Conservation (phyloP, 2,797 vertebrate genomes). For the Anas bahamensis region DNA sequence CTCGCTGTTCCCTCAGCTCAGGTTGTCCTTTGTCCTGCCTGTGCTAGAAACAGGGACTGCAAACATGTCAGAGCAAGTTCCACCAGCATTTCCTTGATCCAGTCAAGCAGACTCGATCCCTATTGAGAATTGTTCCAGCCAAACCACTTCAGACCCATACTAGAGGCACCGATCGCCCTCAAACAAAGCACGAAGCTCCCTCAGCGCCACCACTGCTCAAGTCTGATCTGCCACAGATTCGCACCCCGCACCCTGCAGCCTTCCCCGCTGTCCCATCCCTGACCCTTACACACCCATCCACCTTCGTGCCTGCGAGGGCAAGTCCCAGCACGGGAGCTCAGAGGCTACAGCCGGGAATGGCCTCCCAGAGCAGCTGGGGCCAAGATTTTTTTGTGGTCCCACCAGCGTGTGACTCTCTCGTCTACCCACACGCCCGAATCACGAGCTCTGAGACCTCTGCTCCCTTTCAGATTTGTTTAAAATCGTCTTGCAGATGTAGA, state of each 20-base stretch:
- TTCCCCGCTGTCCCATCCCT: neutral
- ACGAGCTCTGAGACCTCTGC: neutral
- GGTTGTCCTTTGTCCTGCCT: neutral
- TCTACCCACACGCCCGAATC: neutral
- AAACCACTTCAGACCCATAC: neutral
- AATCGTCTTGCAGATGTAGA: neutral
- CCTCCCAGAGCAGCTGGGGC: rapidly evolving
- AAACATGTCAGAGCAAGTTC: neutral
- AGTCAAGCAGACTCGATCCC: neutral
- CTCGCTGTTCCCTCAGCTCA: neutral
- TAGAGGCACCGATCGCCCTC: rapidly evolving
- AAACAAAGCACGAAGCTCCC: neutral
- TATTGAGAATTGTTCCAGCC: neutral
- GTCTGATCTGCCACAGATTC: neutral
- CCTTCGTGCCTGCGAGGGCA: neutral
- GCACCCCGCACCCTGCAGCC: neutral
- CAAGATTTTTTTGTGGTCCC: neutral
- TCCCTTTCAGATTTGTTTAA: slow-evolving; percentile 1
- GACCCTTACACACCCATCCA: neutral
- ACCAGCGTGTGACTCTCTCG: neutral
- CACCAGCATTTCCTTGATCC: neutral
- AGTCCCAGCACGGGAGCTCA: neutral
- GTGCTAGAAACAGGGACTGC: neutral
- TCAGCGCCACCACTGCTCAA: neutral
- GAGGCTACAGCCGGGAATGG: neutral